Base-by-base conservation (phyloP, 2,113 vertebrate species). In the Clupea harengus region DNA sequence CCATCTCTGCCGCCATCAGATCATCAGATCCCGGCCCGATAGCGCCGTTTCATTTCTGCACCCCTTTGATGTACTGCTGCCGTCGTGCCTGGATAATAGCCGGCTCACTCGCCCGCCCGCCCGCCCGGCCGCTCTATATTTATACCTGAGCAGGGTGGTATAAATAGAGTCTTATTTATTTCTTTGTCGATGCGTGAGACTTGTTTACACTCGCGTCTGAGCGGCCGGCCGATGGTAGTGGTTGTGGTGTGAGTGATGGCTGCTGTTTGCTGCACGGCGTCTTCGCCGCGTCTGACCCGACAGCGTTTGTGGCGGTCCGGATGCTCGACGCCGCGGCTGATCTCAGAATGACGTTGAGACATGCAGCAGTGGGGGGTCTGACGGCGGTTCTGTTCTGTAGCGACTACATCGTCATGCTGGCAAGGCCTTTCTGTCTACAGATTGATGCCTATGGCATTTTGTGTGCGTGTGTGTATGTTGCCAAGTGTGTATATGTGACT, bases 111-210 rank as follows among this genome's bases (percentile, higher is more conserved):
- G 64, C 25, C 32, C 57, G n/a, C 25, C 15, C 25, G 9, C 64
- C n/a, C 67, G 13, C 28, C n/a, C n/a, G n/a, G n/a, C n/a, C n/a
- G 72, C 72, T 78, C 72, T 78, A 78, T 78, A 78, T 78, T 78
- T 32, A 78, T 15, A 78, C 72, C 72, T 32, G 25, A 1, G 25
- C 28, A 15, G 32, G 25, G 72, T 28, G 72, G 25, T 78, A 78
- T 78, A 78, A 78, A 78, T 78, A 78, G 72, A 2, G 11, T 2
- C 72, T 78, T 78, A 78, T 78, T 78, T 78, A 78, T 78, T 78
- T 78, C 25, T 39, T 10, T 39, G 72, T 15, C 11, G 64, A 8
- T 72, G 72, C 67, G 13, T 44, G 72, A 78, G 72, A 39, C 28
- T 32, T 78, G 72, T 78, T 78, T 78, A 78, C 72, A 78, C 64